A percentile compares a stretch with the other conserved stretches of the same genome.
These are phyloP conservation scores for Daubentonia madagascariensis DNA, from an alignment of 2,113 vertebrate species.

Conservation along the genomic window DNA sequence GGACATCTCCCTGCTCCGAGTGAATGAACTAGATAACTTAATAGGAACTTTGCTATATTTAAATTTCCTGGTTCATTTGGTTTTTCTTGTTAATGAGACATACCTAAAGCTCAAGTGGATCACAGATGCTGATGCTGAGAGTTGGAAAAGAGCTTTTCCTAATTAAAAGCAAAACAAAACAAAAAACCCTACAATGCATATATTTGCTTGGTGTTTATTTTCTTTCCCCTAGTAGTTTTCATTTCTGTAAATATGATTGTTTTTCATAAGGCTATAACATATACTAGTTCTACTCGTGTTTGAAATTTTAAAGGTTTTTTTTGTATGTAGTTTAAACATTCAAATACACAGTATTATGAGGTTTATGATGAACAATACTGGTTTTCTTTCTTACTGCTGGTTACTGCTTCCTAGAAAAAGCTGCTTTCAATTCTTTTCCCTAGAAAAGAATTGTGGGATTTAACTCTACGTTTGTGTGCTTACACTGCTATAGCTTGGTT, in stretches of 20 bases:
- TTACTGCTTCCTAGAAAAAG: background rate
- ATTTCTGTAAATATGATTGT: background rate
- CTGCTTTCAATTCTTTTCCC: background rate
- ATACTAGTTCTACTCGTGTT: background rate
- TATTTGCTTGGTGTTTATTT: background rate
- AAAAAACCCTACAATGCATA: background rate
- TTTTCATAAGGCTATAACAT: background rate
- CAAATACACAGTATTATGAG: background rate
- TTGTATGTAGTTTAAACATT: background rate
- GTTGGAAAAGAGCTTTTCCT: constrained; percentile 25
- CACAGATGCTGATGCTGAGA: background rate
- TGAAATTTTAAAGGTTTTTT: background rate
- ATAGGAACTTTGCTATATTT: background rate
- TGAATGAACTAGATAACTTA: background rate
- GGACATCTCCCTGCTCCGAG: background rate
- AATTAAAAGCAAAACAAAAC: constrained; percentile 3
- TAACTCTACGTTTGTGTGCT: background rate
- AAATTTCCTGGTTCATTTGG: background rate
- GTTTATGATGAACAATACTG: background rate
- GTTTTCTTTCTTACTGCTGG: background rate
- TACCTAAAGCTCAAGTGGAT: background rate
- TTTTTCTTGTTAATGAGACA: constrained; percentile 7
- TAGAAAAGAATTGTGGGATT: background rate
- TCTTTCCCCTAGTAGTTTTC: background rate
- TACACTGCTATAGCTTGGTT: background rate